Evolutionary conservation across 2,797 vertebrate genomes (phyloP).

Genomic region (Darevskia mixta): DNA sequence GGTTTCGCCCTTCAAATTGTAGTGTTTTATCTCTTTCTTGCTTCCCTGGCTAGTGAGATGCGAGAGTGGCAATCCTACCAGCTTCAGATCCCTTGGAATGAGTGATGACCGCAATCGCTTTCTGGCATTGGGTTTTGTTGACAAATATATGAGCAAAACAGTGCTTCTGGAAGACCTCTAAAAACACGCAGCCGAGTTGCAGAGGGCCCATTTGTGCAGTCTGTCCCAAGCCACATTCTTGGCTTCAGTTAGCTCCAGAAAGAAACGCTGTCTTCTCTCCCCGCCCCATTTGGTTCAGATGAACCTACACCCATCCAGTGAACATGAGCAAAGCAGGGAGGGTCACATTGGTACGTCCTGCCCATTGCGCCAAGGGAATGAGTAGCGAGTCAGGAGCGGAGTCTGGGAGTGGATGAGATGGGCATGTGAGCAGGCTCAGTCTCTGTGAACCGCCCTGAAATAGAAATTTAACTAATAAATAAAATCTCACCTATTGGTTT

Average conservation of each 20-base stretch:
- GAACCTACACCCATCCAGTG: not conserved
- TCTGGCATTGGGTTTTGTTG: not conserved
- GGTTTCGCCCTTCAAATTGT: not conserved
- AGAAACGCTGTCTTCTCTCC: not conserved
- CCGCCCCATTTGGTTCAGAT: not conserved
- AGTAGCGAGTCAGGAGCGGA: not conserved
- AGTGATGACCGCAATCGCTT: not conserved
- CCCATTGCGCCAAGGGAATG: too few relatives aligned
- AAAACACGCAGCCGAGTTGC: not conserved
- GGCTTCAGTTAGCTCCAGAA: not conserved
- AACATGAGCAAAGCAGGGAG: not conserved
- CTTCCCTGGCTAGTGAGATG: not conserved
- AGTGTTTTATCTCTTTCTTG: not conserved
- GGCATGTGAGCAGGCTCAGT: not conserved
- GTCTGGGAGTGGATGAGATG: not conserved
- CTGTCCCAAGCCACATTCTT: not conserved
- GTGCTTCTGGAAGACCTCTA: not conserved
- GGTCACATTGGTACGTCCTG: too few relatives aligned
- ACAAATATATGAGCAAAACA: not conserved
- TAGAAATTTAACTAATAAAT: too few relatives aligned
- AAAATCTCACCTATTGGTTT: not conserved
- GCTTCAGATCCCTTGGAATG: not conserved
- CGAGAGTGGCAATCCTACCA: not conserved
- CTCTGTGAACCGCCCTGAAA: too few relatives aligned
- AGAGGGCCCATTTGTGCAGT: not conserved